Evolutionary conservation across 2,113 vertebrate genomes (phyloP), one percentile per base, ranked within the genome.

Genomic region (pig (Sus scrofa)): DNA sequence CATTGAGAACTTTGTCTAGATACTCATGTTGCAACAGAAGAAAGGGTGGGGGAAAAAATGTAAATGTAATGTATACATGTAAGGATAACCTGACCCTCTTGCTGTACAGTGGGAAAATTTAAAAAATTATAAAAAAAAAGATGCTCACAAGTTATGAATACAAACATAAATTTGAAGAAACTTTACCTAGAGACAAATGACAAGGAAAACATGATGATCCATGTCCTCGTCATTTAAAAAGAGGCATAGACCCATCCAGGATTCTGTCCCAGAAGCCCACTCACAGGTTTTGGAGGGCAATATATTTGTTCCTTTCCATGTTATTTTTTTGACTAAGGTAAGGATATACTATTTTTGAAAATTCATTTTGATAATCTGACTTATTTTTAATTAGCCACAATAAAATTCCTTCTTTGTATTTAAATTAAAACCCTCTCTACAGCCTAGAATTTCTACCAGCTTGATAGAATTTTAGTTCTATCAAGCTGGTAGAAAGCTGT

Each of bases 311-410:
- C 44, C 30, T 84, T 26, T 83, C 18, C 19, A 6, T 68, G 74
- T 52, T 86, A 83, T 30, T n/a, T 78, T 79, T 73, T 63, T 70
- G 65, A 82, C 7, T 34, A 60, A 95, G 74, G 19, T 89, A 65
- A 26, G 37, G 2, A 84, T 75, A 82, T 14, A 15, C 2, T 44
- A 60, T 84, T 5, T 84, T 84, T 62, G 20, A 50, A 79, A 88
- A 89, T 79, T 86, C 12, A 70, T 68, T 94, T 73, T 78, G 62
- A 83, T 84, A 16, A 65, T 60, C 22, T 77, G 79, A 92, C 56
- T 81, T 92, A 30, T 86, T 73, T 88, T 34, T 56, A 32, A 70
- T 84, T 39, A 67, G 11, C 50, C 32, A 60, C 37, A 67, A 27
- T 84, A 58, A 91, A 73, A 89, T 9, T 27, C 9, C 52, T 78